Evolutionary conservation across 2,888 invertebrate species (phyloP).

Genomic region (Caradrina clavipalpis): DNA sequence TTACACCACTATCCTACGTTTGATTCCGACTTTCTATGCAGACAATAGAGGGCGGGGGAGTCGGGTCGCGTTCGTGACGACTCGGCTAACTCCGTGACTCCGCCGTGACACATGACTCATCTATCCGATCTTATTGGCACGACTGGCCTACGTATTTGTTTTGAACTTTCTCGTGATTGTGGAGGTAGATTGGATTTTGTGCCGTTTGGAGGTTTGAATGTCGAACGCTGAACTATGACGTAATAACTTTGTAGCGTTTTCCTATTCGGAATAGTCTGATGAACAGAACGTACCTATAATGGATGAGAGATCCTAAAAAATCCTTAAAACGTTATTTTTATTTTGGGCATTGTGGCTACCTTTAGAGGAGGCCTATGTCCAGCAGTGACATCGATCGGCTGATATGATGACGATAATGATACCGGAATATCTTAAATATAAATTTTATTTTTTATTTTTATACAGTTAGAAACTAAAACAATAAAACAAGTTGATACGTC

Average conservation of each 20-base stretch:
- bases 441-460: no score
- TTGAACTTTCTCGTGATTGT: slow-evolving; percentile 57
- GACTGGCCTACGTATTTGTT: slow-evolving; percentile 65
- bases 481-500: no score
- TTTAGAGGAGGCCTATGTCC: no score
- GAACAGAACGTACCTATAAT: background rate
- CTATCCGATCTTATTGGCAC: slow-evolving; percentile 69
- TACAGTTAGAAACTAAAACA: no score
- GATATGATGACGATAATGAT: no score
- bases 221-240: slow-evolving; percentile 37
- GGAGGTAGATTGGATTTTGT: slow-evolving; percentile 32
- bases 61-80: slow-evolving; percentile 67
- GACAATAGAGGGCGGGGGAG: slow-evolving; percentile 65
- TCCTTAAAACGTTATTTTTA: no score
- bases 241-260: slow-evolving; percentile 18
- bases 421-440: no score
- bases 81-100: slow-evolving; percentile 52
- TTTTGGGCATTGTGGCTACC: no score
- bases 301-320: background rate
- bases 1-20: slow-evolving; percentile 42
- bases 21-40: slow-evolving; percentile 59
- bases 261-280: background rate
- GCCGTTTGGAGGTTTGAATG: slow-evolving; percentile 40
- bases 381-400: no score
- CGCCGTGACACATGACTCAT: slow-evolving; percentile 68